Conservation (phyloP, 2,888 invertebrate species). For the Epicampocera succincta region DNA sequence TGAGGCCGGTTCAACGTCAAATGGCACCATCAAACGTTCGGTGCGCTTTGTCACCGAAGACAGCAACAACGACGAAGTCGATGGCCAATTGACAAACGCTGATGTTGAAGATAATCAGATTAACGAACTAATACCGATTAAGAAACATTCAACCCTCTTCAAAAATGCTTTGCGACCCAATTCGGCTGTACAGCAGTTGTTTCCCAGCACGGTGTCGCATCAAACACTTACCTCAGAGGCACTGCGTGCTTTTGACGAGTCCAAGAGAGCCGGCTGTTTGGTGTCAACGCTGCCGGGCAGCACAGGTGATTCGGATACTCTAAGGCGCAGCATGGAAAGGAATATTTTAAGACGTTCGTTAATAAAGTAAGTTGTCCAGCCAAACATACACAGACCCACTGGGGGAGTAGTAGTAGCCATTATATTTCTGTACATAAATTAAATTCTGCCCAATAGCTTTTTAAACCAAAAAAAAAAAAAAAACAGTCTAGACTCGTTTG, state of each 20-base stretch:
- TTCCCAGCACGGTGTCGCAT: slow-evolving; percentile 87
- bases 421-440: too few relatives aligned
- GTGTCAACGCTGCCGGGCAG: slow-evolving; percentile 79
- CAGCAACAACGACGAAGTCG: slow-evolving; percentile 76
- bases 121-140: slow-evolving; percentile 80
- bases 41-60: slow-evolving; percentile 86
- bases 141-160: slow-evolving; percentile 81
- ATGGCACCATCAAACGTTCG: slow-evolving; percentile 83
- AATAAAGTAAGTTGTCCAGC: slow-evolving; percentile 87
- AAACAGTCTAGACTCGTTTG: too few relatives aligned
- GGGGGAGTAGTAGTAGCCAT: too few relatives aligned
- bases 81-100: slow-evolving; percentile 74
- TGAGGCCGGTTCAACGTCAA: slow-evolving; percentile 81
- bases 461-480: too few relatives aligned
- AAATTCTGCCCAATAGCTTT: too few relatives aligned
- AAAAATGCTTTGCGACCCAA: slow-evolving; percentile 84
- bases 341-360: slow-evolving; percentile 91
- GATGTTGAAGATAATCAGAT: slow-evolving; percentile 78
- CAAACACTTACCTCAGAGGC: slow-evolving; percentile 88
- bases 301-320: slow-evolving; percentile 84
- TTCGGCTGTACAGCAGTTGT: slow-evolving; percentile 92
- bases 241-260: slow-evolving; percentile 87
- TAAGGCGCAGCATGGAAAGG: slow-evolving; percentile 90
- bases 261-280: slow-evolving; percentile 83
- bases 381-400: not conserved